Percentiles rank a stretch among this genome's conserved stretches.
Conservation (phyloP, 2,888 invertebrate species). For the Metallyticus violacea region DNA sequence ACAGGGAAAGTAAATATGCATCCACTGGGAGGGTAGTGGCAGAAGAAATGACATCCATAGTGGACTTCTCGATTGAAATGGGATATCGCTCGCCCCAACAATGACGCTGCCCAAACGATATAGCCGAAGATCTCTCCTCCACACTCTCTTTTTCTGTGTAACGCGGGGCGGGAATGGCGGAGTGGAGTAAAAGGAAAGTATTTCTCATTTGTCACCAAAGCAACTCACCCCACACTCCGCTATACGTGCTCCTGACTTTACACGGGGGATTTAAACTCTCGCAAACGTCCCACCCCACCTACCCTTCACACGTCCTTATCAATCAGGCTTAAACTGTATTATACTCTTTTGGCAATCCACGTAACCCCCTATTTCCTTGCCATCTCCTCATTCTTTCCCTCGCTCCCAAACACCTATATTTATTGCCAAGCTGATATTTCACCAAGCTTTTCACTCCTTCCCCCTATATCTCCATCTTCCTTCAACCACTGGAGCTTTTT, state of each 20-base stretch:
- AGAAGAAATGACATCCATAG: too few species aligned
- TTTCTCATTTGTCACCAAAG: constrained; percentile 16
- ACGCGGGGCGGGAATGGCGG: neutral
- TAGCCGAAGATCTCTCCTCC: neutral
- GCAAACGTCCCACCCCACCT: neutral
- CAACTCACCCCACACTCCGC: neutral
- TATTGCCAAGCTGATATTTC: neutral
- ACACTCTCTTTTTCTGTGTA: too few species aligned
- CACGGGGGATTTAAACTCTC: constrained; percentile 13
- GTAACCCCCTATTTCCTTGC: neutral
- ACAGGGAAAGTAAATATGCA: neutral
- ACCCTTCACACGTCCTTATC: constrained; percentile 12
- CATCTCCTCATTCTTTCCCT: too few species aligned
- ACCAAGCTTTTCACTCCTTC: too few species aligned
- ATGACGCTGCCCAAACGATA: neutral
- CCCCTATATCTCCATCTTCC: neutral
- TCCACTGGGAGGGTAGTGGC: neutral
- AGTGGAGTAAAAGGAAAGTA: constrained; percentile 3
- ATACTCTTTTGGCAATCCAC: constrained; percentile 16
- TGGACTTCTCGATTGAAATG: too few species aligned
- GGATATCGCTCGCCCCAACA: neutral
- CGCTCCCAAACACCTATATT: constrained; percentile 16
- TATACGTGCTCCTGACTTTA: constrained; percentile 16
- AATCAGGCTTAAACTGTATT: constrained; percentile 19
- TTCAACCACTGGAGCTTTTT: neutral